A percentile compares a stretch with the other conserved stretches of the same genome.
These are phyloP conservation scores for Clepsis dumicolana DNA, from an alignment of 2,888 invertebrate species.

Conservation along the genomic window DNA sequence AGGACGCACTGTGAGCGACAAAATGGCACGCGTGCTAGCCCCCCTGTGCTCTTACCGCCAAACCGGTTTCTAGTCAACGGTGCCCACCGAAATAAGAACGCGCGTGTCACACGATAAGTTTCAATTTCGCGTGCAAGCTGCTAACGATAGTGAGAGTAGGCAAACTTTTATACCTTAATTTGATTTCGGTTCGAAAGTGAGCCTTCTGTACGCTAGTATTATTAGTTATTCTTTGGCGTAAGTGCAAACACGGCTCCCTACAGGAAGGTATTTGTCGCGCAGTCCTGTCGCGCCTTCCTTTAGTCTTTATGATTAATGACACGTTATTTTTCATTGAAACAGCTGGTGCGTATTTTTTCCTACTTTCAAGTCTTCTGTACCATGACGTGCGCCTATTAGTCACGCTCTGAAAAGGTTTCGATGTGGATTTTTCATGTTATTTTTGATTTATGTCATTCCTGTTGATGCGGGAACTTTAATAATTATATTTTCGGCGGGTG, in stretches of 20 bases:
- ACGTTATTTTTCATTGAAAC: conserved; percentile 82
- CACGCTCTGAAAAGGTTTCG: conserved; percentile 73
- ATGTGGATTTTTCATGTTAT: conserved; percentile 69
- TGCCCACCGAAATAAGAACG: too few relatives aligned
- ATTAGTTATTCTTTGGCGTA: too few relatives aligned
- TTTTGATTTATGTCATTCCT: conserved; percentile 55
- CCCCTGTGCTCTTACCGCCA: too few relatives aligned
- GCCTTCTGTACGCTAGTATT: too few relatives aligned
- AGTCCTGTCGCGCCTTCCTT: conserved; percentile 76
- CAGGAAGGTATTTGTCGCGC: conserved; percentile 80
- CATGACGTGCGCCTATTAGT: conserved; percentile 79
- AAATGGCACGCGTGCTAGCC: too few relatives aligned
- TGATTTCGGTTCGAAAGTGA: too few relatives aligned
- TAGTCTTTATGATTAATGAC: conserved; percentile 81
- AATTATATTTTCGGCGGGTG: conserved; percentile 19
- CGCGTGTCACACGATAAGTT: too few relatives aligned
- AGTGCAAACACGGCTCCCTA: conserved; percentile 63
- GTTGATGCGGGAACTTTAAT: conserved; percentile 15
- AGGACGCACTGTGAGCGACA: too few relatives aligned
- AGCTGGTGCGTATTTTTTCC: conserved; percentile 80
- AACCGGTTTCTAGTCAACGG: too few relatives aligned
- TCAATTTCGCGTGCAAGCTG: too few relatives aligned
- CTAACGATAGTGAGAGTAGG: too few relatives aligned
- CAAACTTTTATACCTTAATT: too few relatives aligned
- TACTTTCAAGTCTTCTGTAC: conserved; percentile 76